Conservation (phyloP, 1,140 invertebrate species). For the Drosophila melanica region DNA sequence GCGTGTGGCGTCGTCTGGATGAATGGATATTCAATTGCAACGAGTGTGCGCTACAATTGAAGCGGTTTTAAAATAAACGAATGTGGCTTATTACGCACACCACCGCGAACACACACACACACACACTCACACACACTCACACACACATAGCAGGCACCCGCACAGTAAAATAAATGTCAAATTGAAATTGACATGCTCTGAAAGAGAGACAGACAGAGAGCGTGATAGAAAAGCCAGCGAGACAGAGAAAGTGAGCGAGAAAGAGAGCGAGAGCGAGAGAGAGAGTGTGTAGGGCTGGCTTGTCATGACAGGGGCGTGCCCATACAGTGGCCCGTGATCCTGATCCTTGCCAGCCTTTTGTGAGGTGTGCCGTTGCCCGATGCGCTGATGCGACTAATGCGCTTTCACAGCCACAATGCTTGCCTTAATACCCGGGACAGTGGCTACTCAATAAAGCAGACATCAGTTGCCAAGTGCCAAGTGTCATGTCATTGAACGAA, state of each 20-base stretch:
- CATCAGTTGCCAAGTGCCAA: neutral
- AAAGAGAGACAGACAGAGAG: constrained; percentile 31
- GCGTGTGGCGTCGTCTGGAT: constrained; percentile 28
- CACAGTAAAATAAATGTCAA: constrained; percentile 74
- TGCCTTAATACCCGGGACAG: neutral
- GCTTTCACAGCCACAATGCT: neutral
- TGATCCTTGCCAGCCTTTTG: neutral
- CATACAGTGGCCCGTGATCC: neutral
- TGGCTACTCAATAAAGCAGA: neutral
- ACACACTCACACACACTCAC: constrained; percentile 3
- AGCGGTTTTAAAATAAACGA: constrained; percentile 80
- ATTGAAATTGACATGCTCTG: constrained; percentile 78
- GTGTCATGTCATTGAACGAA: no score
- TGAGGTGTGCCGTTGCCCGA: no score
- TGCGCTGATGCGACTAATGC: constrained; percentile 2
- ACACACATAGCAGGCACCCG: constrained; percentile 12
- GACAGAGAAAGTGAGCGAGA: neutral
- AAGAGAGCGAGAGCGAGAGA: no score
- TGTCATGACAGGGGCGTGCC: neutral
- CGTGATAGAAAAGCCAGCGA: neutral
- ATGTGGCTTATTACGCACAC: constrained; percentile 75
- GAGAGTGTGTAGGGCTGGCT: neutral
- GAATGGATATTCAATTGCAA: constrained; percentile 71
- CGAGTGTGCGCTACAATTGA: constrained; percentile 69
- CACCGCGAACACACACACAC: constrained; percentile 13